A percentile compares a stretch with the other conserved stretches of the same genome.
Conservation (phyloP, 2,113 vertebrate genomes). For the Xiphophorus hellerii region DNA sequence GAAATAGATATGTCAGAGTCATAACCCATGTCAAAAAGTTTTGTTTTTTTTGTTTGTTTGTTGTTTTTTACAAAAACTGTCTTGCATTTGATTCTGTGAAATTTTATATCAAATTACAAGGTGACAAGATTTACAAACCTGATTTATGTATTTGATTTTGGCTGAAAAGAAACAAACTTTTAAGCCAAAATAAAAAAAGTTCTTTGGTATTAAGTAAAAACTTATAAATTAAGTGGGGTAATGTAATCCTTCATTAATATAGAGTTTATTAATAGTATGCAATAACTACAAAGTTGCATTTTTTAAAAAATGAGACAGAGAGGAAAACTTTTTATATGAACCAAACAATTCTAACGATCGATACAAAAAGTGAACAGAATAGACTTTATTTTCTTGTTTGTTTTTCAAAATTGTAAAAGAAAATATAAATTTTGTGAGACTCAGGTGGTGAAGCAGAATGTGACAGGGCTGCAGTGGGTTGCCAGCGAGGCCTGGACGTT, state of each 20-base stretch:
- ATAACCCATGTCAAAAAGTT: not conserved
- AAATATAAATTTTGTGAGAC: not conserved
- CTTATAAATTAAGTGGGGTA: rapidly evolving
- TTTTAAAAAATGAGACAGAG: too few relatives aligned
- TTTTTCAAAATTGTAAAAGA: too few relatives aligned
- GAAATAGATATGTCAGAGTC: not conserved
- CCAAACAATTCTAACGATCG: not conserved
- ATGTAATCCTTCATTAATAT: not conserved
- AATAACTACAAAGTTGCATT: too few relatives aligned
- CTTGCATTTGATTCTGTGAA: not conserved
- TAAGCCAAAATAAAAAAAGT: too few relatives aligned
- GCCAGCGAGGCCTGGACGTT: conserved; percentile 78
- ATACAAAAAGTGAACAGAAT: not conserved
- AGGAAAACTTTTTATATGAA: too few relatives aligned
- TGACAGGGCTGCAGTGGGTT: conserved; percentile 76
- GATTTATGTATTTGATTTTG: not conserved
- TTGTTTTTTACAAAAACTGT: not conserved
- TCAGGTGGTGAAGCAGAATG: conserved; percentile 61
- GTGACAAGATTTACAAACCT: not conserved
- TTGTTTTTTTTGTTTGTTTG: too few relatives aligned
- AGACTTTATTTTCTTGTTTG: not conserved
- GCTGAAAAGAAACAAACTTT: not conserved
- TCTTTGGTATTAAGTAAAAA: not conserved
- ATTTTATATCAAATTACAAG: not conserved
- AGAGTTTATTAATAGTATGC: too few relatives aligned